Evolutionary conservation across 2,888 invertebrate genomes (phyloP).

Genomic region (Scaptomyza caliginosa): DNA sequence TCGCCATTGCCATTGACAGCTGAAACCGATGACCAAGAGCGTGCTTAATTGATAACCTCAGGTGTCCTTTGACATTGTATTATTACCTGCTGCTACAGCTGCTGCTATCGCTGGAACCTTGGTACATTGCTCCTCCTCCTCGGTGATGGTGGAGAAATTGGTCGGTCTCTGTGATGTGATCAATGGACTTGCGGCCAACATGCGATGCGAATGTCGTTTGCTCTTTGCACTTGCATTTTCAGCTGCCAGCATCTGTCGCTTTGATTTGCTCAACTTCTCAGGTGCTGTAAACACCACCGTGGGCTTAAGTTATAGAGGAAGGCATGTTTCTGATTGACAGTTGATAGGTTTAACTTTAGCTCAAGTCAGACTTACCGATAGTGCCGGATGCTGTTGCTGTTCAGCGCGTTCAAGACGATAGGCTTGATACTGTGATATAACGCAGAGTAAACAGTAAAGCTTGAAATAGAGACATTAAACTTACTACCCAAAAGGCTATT

Average conservation of each 20-base stretch:
- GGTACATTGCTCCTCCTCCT: conserved; percentile 64
- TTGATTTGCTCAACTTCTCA: conserved; percentile 56
- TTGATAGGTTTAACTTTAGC: not conserved
- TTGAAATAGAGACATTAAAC: conserved; percentile 81
- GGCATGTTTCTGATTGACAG: too few species aligned
- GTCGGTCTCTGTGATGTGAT: conserved; percentile 71
- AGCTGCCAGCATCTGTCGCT: conserved; percentile 38
- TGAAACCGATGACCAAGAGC: conserved; percentile 2
- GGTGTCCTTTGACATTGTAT: not conserved
- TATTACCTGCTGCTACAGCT: conserved; percentile 24
- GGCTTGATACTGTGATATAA: conserved; percentile 94
- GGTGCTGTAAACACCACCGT: conserved; percentile 58
- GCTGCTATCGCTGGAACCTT: conserved; percentile 28
- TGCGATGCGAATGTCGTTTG: conserved; percentile 58
- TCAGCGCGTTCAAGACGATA: conserved; percentile 85
- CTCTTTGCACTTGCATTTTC: conserved; percentile 15
- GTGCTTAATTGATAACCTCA: not conserved
- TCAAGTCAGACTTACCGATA: conserved; percentile 85
- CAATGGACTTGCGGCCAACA: conserved; percentile 59
- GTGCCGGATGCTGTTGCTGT: conserved; percentile 84
- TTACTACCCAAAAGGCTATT: not conserved
- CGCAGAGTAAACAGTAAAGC: conserved; percentile 93
- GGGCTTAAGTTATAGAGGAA: conserved; percentile 36
- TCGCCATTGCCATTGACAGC: conserved; percentile 39
- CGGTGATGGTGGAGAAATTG: conserved; percentile 73